These are phyloP conservation scores for Oscheius myriophilus DNA, from an alignment of 2,888 invertebrate species.

Conservation along the genomic window DNA sequence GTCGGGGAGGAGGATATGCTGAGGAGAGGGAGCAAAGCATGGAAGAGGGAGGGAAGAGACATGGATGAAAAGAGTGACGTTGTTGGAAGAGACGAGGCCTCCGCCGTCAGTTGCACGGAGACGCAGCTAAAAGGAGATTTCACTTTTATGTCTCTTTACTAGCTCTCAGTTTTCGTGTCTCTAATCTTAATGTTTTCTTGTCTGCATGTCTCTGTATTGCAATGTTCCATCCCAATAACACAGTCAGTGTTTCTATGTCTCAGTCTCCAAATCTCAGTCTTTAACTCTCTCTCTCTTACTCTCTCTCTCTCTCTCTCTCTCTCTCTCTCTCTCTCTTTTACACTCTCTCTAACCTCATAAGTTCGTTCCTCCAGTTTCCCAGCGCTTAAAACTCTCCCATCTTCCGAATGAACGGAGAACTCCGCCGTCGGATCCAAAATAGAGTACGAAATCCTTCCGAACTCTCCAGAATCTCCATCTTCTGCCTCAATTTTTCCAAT, in stretches of 20 bases:
- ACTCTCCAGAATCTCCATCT: slow-evolving; percentile 12
- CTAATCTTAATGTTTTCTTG: no score
- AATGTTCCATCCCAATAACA: no score
- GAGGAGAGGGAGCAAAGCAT: not conserved
- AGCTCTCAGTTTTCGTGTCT: no score
- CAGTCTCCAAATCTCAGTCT: no score
- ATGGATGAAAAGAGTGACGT: slow-evolving; percentile 16
- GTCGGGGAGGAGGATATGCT: not conserved
- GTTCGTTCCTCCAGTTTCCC: not conserved
- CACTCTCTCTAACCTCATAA: slow-evolving; percentile 1
- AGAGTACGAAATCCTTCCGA: slow-evolving; percentile 4
- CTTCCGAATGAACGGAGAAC: slow-evolving; percentile 5
- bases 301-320: no score
- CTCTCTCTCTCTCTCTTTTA: no score
- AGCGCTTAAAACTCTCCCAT: slow-evolving; percentile 2
- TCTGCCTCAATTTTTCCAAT: slow-evolving; percentile 9
- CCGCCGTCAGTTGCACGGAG: slow-evolving; percentile 13
- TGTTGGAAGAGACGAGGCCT: slow-evolving; percentile 21
- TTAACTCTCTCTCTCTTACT: no score
- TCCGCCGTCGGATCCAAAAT: slow-evolving; percentile 14
- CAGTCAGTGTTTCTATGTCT: no score
- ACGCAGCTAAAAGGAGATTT: not conserved
- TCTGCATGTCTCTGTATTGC: no score
- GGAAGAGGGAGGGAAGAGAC: slow-evolving; percentile 8
- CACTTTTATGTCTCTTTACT: no score